Conservation (phyloP, 2,113 vertebrate genomes). For the Tamias sibiricus region DNA sequence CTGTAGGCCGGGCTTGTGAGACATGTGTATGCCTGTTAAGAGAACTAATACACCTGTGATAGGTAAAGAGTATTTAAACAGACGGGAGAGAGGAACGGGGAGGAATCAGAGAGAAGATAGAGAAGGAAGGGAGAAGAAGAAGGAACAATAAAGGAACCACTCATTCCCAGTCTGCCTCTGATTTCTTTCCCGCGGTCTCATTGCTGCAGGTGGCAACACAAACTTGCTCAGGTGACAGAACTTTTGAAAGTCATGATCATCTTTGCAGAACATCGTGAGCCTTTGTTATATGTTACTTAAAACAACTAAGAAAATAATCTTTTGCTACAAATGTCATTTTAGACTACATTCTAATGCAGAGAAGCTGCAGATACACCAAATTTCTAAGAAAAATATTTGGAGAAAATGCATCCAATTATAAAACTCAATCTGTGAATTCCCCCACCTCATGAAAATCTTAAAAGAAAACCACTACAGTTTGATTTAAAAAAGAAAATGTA, state of each 20-base stretch:
- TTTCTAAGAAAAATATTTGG: neutral
- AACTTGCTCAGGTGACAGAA: neutral
- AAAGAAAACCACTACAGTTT: neutral
- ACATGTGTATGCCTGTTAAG: too few relatives aligned
- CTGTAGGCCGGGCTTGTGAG: too few relatives aligned
- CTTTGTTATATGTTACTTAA: neutral
- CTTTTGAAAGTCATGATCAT: neutral
- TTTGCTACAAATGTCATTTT: neutral
- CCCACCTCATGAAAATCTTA: neutral
- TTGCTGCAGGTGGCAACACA: too few relatives aligned
- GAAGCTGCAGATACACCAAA: neutral
- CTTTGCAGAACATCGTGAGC: neutral
- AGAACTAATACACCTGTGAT: too few relatives aligned
- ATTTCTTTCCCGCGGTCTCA: too few relatives aligned
- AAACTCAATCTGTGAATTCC: neutral
- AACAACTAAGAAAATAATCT: neutral
- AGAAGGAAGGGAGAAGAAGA: too few relatives aligned
- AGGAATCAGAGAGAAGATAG: too few relatives aligned
- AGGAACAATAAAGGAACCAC: too few relatives aligned
- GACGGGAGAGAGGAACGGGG: too few relatives aligned
- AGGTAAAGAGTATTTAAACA: too few relatives aligned
- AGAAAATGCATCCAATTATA: neutral
- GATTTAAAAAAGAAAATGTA: neutral
- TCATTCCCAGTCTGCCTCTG: too few relatives aligned
- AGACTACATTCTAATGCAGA: neutral